Percentiles rank a stretch among this genome's conserved stretches.
These are phyloP conservation scores for Diaperis boleti DNA, from an alignment of 2,888 invertebrate genomes.

Conservation along the genomic window DNA sequence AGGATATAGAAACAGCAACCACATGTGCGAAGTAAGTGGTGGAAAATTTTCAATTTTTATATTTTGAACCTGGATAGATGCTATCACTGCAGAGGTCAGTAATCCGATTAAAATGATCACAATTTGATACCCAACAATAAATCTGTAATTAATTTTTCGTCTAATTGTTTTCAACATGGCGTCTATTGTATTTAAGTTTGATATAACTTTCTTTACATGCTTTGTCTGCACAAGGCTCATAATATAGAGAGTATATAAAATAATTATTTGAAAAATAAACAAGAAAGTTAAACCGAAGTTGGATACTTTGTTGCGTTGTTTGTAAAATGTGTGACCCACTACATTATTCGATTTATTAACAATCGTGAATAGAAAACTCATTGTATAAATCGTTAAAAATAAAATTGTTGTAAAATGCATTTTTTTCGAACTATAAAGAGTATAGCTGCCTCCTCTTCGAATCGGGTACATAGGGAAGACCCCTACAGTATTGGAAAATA, in stretches of 20 bases:
- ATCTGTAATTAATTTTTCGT: slow-evolving; percentile 14
- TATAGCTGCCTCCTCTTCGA: background rate
- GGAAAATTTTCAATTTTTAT: slow-evolving; percentile 29
- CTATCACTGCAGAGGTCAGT: slow-evolving; percentile 3
- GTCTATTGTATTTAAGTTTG: slow-evolving; percentile 23
- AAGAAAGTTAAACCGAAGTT: slow-evolving; percentile 30
- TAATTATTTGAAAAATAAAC: slow-evolving; percentile 16
- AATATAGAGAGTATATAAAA: slow-evolving; percentile 24
- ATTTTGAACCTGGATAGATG: slow-evolving; percentile 25
- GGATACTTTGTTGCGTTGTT: slow-evolving; percentile 26
- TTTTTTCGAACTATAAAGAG: slow-evolving; percentile 22
- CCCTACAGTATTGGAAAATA: slow-evolving; percentile 23
- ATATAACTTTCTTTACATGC: slow-evolving; percentile 14
- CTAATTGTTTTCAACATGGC: slow-evolving; percentile 20
- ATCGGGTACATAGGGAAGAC: slow-evolving; percentile 32
- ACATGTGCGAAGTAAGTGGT: slow-evolving; percentile 23
- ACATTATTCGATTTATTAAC: slow-evolving; percentile 15
- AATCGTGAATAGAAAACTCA: slow-evolving; percentile 20
- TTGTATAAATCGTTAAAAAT: slow-evolving; percentile 12
- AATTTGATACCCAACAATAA: slow-evolving; percentile 19
- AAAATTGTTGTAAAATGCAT: slow-evolving; percentile 18
- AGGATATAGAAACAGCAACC: slow-evolving; percentile 26
- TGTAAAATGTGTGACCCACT: slow-evolving; percentile 30
- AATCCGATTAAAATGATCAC: slow-evolving; percentile 21
- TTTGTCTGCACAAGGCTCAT: slow-evolving; percentile 18